These are phyloP conservation scores for Drosophila mayaguana DNA, from an alignment of 2,888 invertebrate species.

Conservation along the genomic window DNA sequence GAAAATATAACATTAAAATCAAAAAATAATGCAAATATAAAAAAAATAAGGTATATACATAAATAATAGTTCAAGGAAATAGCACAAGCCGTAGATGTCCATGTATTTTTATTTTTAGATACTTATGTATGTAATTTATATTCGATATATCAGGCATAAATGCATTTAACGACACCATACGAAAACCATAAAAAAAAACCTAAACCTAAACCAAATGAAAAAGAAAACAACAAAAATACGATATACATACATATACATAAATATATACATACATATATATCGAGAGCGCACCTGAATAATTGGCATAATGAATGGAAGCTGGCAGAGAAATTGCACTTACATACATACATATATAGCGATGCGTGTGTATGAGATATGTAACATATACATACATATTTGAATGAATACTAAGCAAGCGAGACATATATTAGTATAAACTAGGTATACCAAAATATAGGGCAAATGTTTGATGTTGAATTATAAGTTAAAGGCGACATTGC, in stretches of 20 bases:
- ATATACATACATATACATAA: slow-evolving; percentile 4
- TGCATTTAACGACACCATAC: slow-evolving; percentile 64
- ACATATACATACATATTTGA: slow-evolving; percentile 53
- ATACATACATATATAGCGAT: background rate
- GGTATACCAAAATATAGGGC: slow-evolving; percentile 68
- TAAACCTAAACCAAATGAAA: background rate
- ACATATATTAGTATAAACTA: slow-evolving; percentile 46
- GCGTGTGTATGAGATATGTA: slow-evolving; percentile 25
- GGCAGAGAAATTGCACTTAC: slow-evolving; percentile 29
- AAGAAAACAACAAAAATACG: slow-evolving; percentile 15
- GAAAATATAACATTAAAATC: slow-evolving; percentile 1
- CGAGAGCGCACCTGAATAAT: slow-evolving; percentile 38
- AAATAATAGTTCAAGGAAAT: slow-evolving; percentile 36
- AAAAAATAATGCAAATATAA: slow-evolving; percentile 33
- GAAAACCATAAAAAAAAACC: slow-evolving; percentile 29
- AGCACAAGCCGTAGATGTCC: slow-evolving; percentile 63
- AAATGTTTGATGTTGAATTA: slow-evolving; percentile 79
- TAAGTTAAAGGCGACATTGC: slow-evolving; percentile 68
- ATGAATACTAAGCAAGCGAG: slow-evolving; percentile 26
- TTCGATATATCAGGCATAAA: slow-evolving; percentile 71
- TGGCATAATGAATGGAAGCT: slow-evolving; percentile 19
- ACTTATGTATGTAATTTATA: slow-evolving; percentile 75
- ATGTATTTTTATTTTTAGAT: slow-evolving; percentile 72
- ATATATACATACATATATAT: slow-evolving; percentile 8
- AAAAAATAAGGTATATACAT: slow-evolving; percentile 43